Evolutionary conservation across 1,140 invertebrate species (phyloP).

Genomic region (Episyrphus balteatus): DNA sequence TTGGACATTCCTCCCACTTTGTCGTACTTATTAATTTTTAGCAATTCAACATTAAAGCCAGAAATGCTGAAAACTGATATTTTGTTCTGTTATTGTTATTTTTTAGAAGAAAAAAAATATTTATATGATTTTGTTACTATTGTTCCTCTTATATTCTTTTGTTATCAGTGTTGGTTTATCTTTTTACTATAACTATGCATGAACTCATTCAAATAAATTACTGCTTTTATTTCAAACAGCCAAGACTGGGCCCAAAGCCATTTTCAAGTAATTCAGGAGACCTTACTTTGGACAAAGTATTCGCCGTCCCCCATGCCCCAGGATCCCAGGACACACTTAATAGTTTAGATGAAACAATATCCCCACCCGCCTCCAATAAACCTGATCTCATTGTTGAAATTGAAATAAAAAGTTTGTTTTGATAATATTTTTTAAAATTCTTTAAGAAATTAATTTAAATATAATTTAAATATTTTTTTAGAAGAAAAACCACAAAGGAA

Average conservation of each 20-base stretch:
- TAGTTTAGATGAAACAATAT: neutral
- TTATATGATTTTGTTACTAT: too few relatives aligned
- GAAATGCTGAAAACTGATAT: too few relatives aligned
- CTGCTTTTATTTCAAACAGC: constrained; percentile 42
- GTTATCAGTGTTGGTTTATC: too few relatives aligned
- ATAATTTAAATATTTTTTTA: constrained; percentile 1
- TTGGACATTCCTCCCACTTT: too few relatives aligned
- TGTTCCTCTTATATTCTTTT: too few relatives aligned
- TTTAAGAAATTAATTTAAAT: too few relatives aligned
- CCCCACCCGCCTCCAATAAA: constrained; percentile 17
- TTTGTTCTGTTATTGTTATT: too few relatives aligned
- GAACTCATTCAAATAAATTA: too few relatives aligned
- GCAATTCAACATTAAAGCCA: too few relatives aligned
- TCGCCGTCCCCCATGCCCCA: constrained; percentile 61
- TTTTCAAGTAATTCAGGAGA: constrained; percentile 63
- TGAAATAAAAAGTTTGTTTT: constrained; percentile 28
- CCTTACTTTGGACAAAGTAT: constrained; percentile 68
- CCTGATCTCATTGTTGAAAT: constrained; percentile 35
- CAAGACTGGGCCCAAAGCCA: constrained; percentile 68
- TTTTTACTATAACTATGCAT: too few relatives aligned
- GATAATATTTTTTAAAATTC: neutral
- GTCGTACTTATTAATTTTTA: too few relatives aligned
- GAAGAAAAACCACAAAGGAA: constrained; percentile 15
- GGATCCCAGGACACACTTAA: constrained; percentile 37
- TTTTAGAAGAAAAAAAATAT: too few relatives aligned